These are phyloP conservation scores for Nemopilema nomurai DNA, from an alignment of 30 jellyfish, hydroid and myxozoan genomes.

Conservation along the genomic window DNA sequence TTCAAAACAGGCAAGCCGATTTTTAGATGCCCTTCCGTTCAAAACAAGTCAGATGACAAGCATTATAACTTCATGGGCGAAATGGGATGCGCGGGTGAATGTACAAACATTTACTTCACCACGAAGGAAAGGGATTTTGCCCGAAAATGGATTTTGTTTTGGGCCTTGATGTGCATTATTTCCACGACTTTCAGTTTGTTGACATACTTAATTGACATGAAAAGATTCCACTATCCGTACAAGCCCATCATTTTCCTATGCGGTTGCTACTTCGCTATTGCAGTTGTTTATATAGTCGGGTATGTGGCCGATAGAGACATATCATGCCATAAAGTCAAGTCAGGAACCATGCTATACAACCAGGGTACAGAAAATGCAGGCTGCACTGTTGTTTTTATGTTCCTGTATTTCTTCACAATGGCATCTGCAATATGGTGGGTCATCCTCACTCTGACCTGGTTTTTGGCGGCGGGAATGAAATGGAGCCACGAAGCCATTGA, in stretches of 20 bases:
- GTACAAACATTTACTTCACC: constrained; percentile 76
- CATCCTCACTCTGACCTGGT: constrained; percentile 94
- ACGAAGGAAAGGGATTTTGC: constrained; percentile 93
- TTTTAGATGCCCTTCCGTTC: constrained; percentile 79
- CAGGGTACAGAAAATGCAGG: constrained; percentile 99
- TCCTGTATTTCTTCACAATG: constrained; percentile 90
- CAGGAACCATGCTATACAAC: constrained; percentile 65
- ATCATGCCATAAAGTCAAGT: constrained; percentile 81
- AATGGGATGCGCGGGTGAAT: constrained; percentile 85
- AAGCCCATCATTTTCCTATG: constrained; percentile 92
- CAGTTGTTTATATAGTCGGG: constrained; percentile 87
- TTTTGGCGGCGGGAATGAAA: constrained; percentile 97
- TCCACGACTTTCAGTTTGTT: constrained; percentile 90
- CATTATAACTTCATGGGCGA: constrained; percentile 93
- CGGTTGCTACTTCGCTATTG: constrained; percentile 90
- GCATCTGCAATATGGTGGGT: constrained; percentile 99
- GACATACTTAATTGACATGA: constrained; percentile 90
- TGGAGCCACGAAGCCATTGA: constrained; percentile 99
- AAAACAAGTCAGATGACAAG: constrained; percentile 68
- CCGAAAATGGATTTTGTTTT: constrained; percentile 90
- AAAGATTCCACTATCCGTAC: constrained; percentile 96
- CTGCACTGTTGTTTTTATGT: constrained; percentile 95
- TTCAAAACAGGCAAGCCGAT: constrained; percentile 26
- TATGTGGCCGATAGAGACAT: constrained; percentile 77
- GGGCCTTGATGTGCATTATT: constrained; percentile 89